Conservation (phyloP, 2,888 invertebrate genomes). For the Eudemis profundana region DNA sequence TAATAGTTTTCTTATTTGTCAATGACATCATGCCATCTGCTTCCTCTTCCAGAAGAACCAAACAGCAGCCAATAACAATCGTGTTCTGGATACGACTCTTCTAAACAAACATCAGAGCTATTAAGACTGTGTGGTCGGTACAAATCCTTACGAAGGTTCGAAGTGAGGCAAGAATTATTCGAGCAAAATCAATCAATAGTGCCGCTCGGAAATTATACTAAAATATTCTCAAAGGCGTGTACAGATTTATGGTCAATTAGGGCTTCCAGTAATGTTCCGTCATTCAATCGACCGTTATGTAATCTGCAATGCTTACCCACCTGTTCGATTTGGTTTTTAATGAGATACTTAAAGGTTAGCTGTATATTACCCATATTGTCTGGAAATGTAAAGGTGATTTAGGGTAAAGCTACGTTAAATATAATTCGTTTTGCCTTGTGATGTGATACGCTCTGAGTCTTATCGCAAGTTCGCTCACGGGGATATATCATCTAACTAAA, state of each 20-base stretch:
- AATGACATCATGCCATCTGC: too few relatives aligned
- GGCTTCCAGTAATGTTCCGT: conserved; percentile 46
- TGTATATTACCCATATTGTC: too few relatives aligned
- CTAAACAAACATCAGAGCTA: not conserved
- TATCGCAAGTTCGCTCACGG: too few relatives aligned
- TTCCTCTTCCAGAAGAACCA: too few relatives aligned
- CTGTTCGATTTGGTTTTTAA: not conserved
- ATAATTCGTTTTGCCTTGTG: too few relatives aligned
- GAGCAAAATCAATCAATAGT: conserved; percentile 43
- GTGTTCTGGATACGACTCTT: too few relatives aligned
- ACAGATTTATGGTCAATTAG: conserved; percentile 57
- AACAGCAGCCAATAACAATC: too few relatives aligned
- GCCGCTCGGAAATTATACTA: conserved; percentile 41
- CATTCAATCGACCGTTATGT: conserved; percentile 20
- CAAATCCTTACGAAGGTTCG: conserved; percentile 8
- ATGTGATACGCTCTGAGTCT: too few relatives aligned
- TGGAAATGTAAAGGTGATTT: not conserved
- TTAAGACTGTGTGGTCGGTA: not conserved
- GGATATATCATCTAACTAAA: too few relatives aligned
- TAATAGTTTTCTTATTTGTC: too few relatives aligned
- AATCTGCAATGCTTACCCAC: conserved; percentile 20
- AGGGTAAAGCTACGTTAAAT: too few relatives aligned
- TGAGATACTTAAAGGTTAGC: not conserved
- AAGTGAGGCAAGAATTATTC: conserved; percentile 37
- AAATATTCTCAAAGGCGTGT: conserved; percentile 47